Evolutionary conservation across 1,140 invertebrate genomes (phyloP).

Genomic region (Pachypeltis micranthus): DNA sequence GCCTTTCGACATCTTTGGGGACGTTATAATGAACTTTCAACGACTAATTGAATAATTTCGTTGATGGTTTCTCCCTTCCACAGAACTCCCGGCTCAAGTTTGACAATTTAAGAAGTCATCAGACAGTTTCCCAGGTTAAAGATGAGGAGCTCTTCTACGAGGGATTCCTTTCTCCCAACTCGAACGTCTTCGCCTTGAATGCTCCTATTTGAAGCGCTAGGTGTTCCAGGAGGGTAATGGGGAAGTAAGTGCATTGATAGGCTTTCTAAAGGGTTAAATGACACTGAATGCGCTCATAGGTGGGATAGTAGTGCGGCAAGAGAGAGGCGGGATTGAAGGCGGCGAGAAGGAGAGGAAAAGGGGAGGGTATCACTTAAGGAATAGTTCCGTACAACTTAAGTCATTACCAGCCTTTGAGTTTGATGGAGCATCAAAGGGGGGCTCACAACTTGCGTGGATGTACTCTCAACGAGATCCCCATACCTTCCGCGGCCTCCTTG

Average conservation of each 20-base stretch:
- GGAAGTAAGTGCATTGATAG: constrained; percentile 8
- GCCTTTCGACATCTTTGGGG: no score
- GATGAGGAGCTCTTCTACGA: no score
- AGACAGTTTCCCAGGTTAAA: no score
- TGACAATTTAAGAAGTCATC: no score
- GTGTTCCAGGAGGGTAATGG: neutral
- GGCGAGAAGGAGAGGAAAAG: neutral
- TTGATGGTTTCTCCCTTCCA: no score
- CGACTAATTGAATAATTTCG: no score
- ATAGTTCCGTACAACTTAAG: constrained; percentile 6
- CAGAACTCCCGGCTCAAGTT: no score
- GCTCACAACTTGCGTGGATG: neutral
- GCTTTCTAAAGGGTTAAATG: neutral
- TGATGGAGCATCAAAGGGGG: constrained; percentile 8
- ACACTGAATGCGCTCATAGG: constrained; percentile 4
- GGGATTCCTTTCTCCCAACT: no score
- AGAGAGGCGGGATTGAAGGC: neutral
- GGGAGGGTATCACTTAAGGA: neutral
- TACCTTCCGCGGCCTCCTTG: neutral
- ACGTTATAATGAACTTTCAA: no score
- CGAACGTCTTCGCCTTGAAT: neutral
- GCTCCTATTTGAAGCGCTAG: neutral
- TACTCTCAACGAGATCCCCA: neutral
- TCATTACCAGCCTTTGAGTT: constrained; percentile 6
- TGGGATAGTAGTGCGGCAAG: no score